Evolutionary conservation across 2,888 invertebrate species (phyloP), one percentile per base, ranked within the genome.

Genomic region (Bedellia somnulentella): DNA sequence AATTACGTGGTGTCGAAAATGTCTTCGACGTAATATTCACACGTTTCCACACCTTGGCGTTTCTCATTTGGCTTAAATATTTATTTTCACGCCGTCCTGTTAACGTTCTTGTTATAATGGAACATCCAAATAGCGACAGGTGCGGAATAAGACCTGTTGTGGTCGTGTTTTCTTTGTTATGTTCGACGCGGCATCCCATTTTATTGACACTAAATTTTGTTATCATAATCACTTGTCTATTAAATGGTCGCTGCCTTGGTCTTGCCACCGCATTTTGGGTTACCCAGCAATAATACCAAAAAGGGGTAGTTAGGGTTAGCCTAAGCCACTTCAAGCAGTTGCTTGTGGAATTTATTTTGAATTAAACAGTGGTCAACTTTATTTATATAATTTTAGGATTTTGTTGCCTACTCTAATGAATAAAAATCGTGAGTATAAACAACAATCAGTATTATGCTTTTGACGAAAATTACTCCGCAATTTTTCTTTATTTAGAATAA

Each of bases 1-100:
- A 75, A 75, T 71, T 73, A 62, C 52, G 56, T 59, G 47, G 64
- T 66, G 71, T 71, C 55, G 57, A 57, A 59, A 62, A 51, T 52
- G 46, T 50, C 50, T 57, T 52, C 48, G 49, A 48, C 46, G 46
- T 40, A 38, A 51, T 47, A 48, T 70, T 67, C 63, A 59, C 73
- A 64, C 70, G 10, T 16, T 50, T 47, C 43, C 40, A 15, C 18
- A 11, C 18, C 28, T 29, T 28, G 28, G 36, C 35, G 42, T 42
- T 31, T 35, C 37, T 32, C 45, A 45, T 53, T 71, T 64, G 64
- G 52, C 51, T 35, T 45, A 21, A 24, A 9, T 17, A 15, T 26
- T 24, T 31, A 17, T 26, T 22, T 31, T 31, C 21, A 22, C 27
- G 27, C 31, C 31, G 47, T 52, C 47, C 48, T 51, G 58, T 59